Conservation (phyloP, 2,797 vertebrate species). For the Pangasius krempfi region DNA sequence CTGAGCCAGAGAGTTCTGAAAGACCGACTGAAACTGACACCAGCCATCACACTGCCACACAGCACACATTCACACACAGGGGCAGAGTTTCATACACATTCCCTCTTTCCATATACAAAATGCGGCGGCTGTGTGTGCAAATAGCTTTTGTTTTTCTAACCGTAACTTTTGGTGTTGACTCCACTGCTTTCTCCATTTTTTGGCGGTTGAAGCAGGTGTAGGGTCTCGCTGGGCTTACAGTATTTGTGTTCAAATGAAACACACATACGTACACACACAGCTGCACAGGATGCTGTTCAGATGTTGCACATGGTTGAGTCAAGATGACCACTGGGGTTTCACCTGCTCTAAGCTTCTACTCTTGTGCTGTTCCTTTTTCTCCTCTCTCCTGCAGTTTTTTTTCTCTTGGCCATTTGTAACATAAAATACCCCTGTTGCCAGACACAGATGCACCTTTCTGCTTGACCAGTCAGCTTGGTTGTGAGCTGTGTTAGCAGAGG, state of each 20-base stretch:
- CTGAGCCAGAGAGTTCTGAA: conserved; percentile 39
- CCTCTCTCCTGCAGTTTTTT: conserved; percentile 52
- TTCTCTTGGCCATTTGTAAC: conserved; percentile 72
- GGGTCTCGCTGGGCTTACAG: conserved; percentile 27
- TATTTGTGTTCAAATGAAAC: conserved; percentile 42
- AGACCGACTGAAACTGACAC: conserved; percentile 51
- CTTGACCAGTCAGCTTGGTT: conserved; percentile 73
- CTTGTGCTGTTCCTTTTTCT: conserved; percentile 27
- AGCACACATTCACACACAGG: conserved; percentile 36
- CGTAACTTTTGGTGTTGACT: conserved; percentile 35
- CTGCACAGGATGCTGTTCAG: conserved; percentile 55
- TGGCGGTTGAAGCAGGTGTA: conserved; percentile 48
- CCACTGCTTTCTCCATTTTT: conserved; percentile 11
- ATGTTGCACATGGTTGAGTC: conserved; percentile 59
- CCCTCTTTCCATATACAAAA: neutral
- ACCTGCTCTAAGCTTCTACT: conserved; percentile 47
- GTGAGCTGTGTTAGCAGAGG: conserved; percentile 46
- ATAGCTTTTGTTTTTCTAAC: conserved; percentile 29
- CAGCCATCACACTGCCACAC: conserved; percentile 21
- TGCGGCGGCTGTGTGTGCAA: neutral
- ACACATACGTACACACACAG: conserved; percentile 33
- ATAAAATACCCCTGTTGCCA: conserved; percentile 77
- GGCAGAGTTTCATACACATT: neutral
- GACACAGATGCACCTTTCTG: conserved; percentile 79
- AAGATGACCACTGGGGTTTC: conserved; percentile 58